Conservation (phyloP, 2,113 vertebrate species). For the Poecile atricapillus region DNA sequence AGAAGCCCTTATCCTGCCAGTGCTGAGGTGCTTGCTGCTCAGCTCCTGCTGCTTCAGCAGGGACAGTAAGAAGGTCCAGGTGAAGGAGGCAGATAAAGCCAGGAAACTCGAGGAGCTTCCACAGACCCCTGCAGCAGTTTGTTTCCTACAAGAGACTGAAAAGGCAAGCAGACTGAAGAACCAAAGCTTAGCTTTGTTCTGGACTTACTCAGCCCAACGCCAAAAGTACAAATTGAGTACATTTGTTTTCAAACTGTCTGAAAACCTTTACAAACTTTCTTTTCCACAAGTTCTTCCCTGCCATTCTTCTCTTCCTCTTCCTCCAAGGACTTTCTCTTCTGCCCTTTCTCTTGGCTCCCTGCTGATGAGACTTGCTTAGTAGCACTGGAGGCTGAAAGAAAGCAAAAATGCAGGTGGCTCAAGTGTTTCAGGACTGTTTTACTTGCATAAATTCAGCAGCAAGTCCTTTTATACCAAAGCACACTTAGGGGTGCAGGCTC, state of each 20-base stretch:
- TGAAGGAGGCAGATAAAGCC: not conserved
- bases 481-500: not conserved
- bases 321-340: conserved; percentile 79
- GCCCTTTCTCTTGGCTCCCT: conserved; percentile 60
- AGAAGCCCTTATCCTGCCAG: not conserved
- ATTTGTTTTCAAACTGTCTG: conserved; percentile 84
- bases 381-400: conserved; percentile 60
- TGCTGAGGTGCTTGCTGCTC: not conserved
- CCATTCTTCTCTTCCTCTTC: conserved; percentile 68
- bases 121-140: not conserved
- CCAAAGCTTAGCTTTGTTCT: conserved; percentile 12
- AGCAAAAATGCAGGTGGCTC: not conserved
- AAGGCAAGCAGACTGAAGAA: not conserved
- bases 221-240: conserved; percentile 61
- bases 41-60: not conserved
- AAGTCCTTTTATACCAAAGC: not conserved
- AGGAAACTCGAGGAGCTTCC: not conserved
- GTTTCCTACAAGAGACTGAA: not conserved
- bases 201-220: conserved; percentile 45
- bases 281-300: conserved; percentile 83
- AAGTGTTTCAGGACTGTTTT: not conserved
- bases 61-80: not conserved
- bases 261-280: conserved; percentile 99
- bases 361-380: conserved; percentile 41
- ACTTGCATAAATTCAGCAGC: not conserved